These are phyloP conservation scores for Montipora cactus DNA, from an alignment of 64 coral and sea anemone species.

Conservation along the genomic window DNA sequence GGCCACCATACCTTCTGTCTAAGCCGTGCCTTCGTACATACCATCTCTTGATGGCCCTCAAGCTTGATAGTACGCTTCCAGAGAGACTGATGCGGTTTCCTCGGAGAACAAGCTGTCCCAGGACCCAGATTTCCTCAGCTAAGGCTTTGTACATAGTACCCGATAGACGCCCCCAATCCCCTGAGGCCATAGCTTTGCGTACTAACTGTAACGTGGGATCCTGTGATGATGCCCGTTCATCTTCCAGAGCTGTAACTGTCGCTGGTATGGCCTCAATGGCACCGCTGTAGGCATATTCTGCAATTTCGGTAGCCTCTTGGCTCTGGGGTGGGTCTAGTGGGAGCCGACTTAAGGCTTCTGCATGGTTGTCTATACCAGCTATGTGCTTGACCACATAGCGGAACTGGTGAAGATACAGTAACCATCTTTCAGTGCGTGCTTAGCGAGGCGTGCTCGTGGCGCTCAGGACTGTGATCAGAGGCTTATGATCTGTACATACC, in stretches of 20 bases:
- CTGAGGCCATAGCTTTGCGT: constrained; percentile 18
- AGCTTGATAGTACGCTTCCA: too few relatives aligned
- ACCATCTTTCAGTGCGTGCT: constrained; percentile 21
- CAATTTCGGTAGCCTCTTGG: neutral
- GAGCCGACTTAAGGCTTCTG: neutral
- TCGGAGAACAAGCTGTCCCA: neutral
- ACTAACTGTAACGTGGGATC: constrained; percentile 17
- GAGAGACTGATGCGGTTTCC: neutral
- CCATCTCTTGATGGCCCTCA: neutral
- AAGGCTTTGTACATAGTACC: neutral
- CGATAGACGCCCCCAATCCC: constrained; percentile 17
- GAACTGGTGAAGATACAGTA: constrained; percentile 42
- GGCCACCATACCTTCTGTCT: neutral
- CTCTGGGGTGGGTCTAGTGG: neutral
- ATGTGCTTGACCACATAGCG: constrained; percentile 28
- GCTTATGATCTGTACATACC: constrained; percentile 31
- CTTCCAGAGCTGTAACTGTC: neutral
- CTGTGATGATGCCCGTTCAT: neutral
- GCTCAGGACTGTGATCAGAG: neutral
- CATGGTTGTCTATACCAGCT: constrained; percentile 12
- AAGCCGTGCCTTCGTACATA: constrained; percentile 15
- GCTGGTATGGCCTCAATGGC: neutral
- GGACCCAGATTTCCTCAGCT: too few relatives aligned
- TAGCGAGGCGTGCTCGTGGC: neutral
- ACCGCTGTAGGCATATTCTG: constrained; percentile 17